Percentiles rank a stretch among this genome's conserved stretches.
Evolutionary conservation across 92 coral and sea anemone species (phyloP).

Genomic region (Zoanthus solanderi): DNA sequence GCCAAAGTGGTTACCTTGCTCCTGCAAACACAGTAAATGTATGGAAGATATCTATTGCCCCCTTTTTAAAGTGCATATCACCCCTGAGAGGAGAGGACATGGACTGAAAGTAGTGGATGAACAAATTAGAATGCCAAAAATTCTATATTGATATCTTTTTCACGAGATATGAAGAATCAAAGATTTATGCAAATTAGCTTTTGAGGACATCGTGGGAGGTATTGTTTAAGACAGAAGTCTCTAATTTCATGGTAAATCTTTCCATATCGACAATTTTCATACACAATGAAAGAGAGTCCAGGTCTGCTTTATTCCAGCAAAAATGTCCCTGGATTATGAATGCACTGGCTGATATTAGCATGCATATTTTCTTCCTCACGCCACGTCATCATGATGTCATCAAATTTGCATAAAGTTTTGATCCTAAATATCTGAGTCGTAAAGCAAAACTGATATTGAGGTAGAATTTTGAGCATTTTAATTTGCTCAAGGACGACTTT

Average conservation of each 20-base stretch:
- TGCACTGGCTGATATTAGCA: slow-evolving; percentile 24
- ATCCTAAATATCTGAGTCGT: slow-evolving; percentile 2
- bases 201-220: slow-evolving; percentile 12
- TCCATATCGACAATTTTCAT: slow-evolving; percentile 1
- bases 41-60: slow-evolving; percentile 7
- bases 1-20: slow-evolving; percentile 4
- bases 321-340: slow-evolving; percentile 23
- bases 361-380: slow-evolving; percentile 18
- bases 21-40: slow-evolving; percentile 14
- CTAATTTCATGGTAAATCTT: slow-evolving; percentile 9
- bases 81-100: slow-evolving; percentile 13
- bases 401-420: slow-evolving; percentile 28
- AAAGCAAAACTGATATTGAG: slow-evolving; percentile 8
- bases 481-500: slow-evolving; percentile 14
- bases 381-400: slow-evolving; percentile 8
- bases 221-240: slow-evolving; percentile 31
- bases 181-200: slow-evolving; percentile 18
- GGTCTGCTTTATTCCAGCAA: slow-evolving; percentile 24
- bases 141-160: slow-evolving; percentile 19
- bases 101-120: slow-evolving; percentile 11
- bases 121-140: slow-evolving; percentile 25
- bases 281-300: slow-evolving; percentile 24
- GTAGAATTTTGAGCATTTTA: slow-evolving; percentile 10
- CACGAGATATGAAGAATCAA: slow-evolving; percentile 15
- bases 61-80: slow-evolving; percentile 1